phyloP scores from a whole-genome alignment of 1,140 invertebrate genomes.

The Carcinoscorpius rotundicauda region DNA sequence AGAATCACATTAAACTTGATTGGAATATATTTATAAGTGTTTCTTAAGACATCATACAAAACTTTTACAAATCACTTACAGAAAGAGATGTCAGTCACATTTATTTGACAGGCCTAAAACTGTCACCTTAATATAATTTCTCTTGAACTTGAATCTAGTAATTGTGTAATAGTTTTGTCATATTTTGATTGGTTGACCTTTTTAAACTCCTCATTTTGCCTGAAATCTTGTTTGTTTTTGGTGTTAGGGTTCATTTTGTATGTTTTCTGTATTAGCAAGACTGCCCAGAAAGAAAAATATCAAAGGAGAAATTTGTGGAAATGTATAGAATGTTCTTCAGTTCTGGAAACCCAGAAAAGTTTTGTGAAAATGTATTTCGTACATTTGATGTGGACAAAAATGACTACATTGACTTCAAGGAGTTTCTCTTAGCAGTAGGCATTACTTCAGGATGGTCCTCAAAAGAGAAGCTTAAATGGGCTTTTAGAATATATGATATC shows the following conservation, averaged over 20 bases:
- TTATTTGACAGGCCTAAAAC: too few species aligned
- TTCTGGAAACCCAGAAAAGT: constrained; percentile 94
- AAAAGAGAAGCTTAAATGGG: constrained; percentile 99
- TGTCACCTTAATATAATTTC: too few species aligned
- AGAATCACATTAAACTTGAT: too few species aligned
- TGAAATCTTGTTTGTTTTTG: not conserved
- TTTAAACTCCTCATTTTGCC: too few species aligned
- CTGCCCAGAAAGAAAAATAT: constrained; percentile 93
- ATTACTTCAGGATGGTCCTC: constrained; percentile 77
- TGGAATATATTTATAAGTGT: too few species aligned
- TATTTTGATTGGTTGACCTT: not conserved
- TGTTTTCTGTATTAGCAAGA: constrained; percentile 72
- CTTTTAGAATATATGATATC: constrained; percentile 98
- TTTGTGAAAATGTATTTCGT: constrained; percentile 97
- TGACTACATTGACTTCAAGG: constrained; percentile 90
- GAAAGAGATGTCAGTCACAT: too few species aligned
- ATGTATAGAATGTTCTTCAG: constrained; percentile 99
- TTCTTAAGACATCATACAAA: too few species aligned
- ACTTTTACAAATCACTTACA: too few species aligned
- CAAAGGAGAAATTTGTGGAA: constrained; percentile 96
- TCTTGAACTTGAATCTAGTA: too few species aligned
- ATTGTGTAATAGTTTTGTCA: not conserved
- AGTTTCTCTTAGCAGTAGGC: constrained; percentile 94
- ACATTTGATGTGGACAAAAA: constrained; percentile 99
- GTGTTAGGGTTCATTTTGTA: too few species aligned